Evolutionary conservation across 2,113 vertebrate species (phyloP), one percentile per base, ranked within the genome.

Genomic region (Falcunculus frontatus): DNA sequence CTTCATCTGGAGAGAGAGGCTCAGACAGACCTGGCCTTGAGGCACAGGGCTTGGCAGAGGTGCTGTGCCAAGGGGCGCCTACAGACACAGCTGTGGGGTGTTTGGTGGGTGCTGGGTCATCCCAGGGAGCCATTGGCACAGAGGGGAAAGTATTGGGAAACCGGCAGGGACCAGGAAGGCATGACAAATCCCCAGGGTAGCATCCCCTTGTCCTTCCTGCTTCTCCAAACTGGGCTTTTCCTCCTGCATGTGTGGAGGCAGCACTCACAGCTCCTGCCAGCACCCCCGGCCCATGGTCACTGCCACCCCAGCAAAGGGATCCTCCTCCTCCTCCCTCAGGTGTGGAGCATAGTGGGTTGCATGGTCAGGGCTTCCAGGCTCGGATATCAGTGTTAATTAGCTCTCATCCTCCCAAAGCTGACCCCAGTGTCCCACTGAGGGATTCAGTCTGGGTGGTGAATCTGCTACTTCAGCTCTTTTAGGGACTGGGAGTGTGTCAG

Each of bases 241-340:
- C 55, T 59, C 44, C 44, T 50, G 42, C 1, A 0, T 4, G 25
- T 1, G 22, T 3, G 0, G 50, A 53, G 13, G 29, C 35, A 55
- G 67, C 0, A 0, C 56, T 7, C 3, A 2, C 14, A 49, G 78
- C 37, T 37, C 47, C 82, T 39, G 18, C 44, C 23, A 19, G 41
- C 44, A 33, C 3, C 26, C 39, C 25, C 1, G 3, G 35, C 7
- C 9, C 9, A 0, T 0, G 2, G 29, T 6, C 10, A 11, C 39
- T 62, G 52, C 4, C 47, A 25, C 9, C 37, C 25, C 59, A 78
- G 35, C 55, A 39, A 22, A 64, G 30, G 44, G 16, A 20, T 16
- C n/a, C 29, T 87, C 29, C 73, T 64, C 23, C 30, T 80, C 23
- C 37, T 62, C 32, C 49, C 2, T 1, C 2, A 2, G 56, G 21